Percentiles rank a stretch among this genome's conserved stretches.
phyloP scores from a whole-genome alignment of 2,888 invertebrate species.

The Sphinx pinastri region DNA sequence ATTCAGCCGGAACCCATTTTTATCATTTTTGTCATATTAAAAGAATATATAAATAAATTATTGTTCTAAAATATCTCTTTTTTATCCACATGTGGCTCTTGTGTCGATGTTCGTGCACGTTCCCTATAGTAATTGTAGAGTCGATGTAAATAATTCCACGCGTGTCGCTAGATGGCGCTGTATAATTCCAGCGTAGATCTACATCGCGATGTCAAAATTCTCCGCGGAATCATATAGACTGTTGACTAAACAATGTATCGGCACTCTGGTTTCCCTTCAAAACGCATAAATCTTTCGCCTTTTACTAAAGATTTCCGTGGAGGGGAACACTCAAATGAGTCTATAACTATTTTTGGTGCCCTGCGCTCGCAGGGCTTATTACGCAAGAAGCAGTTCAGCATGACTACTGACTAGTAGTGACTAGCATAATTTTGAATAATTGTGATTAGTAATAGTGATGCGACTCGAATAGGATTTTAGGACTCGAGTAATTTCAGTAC shows the following conservation, averaged over 20 bases:
- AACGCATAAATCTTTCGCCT: conserved; percentile 90
- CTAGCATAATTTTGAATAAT: no score
- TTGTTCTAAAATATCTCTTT: no score
- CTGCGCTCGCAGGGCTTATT: background rate
- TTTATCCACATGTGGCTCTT: no score
- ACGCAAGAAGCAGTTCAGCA: no score
- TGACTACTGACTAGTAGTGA: no score
- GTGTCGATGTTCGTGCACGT: no score
- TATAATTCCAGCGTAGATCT: background rate
- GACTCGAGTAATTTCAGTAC: no score
- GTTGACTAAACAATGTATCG: background rate
- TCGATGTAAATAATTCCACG: background rate
- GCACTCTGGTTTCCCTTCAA: conserved; percentile 87
- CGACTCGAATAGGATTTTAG: no score
- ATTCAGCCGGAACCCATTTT: no score
- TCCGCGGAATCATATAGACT: background rate
- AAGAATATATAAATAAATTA: no score
- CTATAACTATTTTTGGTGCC: conserved; percentile 49
- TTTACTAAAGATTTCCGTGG: conserved; percentile 92
- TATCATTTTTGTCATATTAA: no score
- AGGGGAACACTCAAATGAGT: conserved; percentile 89
- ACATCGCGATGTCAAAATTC: background rate
- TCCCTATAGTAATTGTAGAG: background rate
- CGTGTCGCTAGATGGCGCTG: background rate
- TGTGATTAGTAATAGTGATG: no score